Conservation (phyloP, 2,888 invertebrate species). For the Biston betularia region DNA sequence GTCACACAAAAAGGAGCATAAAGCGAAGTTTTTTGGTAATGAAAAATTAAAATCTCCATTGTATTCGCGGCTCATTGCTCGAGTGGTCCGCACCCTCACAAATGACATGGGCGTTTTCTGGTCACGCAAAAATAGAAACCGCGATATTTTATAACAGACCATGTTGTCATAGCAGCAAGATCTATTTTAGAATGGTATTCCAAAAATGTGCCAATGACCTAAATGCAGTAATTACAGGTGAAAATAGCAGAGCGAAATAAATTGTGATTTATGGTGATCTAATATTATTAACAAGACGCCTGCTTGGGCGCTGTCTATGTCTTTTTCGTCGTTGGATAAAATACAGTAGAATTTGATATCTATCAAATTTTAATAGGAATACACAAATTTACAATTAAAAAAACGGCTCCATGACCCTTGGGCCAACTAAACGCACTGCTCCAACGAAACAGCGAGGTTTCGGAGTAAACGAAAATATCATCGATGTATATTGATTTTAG, state of each 20-base stretch:
- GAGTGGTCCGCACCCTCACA: slow-evolving; percentile 66
- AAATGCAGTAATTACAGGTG: slow-evolving; percentile 61
- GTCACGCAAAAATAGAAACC: slow-evolving; percentile 68
- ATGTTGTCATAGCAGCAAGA: slow-evolving; percentile 54
- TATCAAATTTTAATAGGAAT: too few relatives aligned
- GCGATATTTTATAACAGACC: slow-evolving; percentile 53
- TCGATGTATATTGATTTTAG: too few relatives aligned
- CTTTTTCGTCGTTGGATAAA: background rate
- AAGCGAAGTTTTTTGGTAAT: slow-evolving; percentile 24
- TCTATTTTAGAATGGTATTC: slow-evolving; percentile 53
- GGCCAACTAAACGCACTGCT: too few relatives aligned
- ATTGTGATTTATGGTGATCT: slow-evolving; percentile 63
- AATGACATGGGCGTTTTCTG: slow-evolving; percentile 73
- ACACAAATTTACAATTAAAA: too few relatives aligned
- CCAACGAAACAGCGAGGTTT: too few relatives aligned
- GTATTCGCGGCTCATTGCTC: slow-evolving; percentile 47
- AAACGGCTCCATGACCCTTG: too few relatives aligned
- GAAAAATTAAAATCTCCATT: slow-evolving; percentile 40
- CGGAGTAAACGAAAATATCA: too few relatives aligned
- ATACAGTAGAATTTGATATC: background rate
- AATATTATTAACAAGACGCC: slow-evolving; percentile 52
- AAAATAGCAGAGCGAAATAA: slow-evolving; percentile 64
- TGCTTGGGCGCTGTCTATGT: background rate
- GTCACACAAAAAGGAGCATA: slow-evolving; percentile 12
- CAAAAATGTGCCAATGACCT: slow-evolving; percentile 55